Conservation (phyloP, 2,888 invertebrate genomes). For the Uropetala carovei region DNA sequence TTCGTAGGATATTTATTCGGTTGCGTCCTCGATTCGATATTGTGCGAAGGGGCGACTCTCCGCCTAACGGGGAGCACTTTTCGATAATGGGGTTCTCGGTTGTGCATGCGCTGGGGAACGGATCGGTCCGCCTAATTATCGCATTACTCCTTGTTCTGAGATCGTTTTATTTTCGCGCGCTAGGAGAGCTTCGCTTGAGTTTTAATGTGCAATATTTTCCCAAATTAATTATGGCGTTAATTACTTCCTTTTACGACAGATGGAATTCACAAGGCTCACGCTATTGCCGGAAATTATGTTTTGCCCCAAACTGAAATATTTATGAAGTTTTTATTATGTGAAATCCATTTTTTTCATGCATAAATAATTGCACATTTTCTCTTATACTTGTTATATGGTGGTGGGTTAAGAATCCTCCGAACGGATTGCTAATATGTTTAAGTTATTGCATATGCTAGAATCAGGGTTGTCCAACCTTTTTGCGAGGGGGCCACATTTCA, state of each 20-base stretch:
- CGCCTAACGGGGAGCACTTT: no score
- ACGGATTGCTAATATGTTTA: no score
- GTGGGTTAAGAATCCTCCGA: no score
- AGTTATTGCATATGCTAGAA: no score
- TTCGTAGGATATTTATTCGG: no score
- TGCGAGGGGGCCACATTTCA: no score
- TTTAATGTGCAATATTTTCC: slow-evolving; percentile 1
- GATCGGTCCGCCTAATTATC: background rate
- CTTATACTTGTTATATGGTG: background rate
- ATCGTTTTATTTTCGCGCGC: background rate
- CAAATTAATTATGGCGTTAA: slow-evolving; percentile 18
- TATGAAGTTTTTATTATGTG: slow-evolving; percentile 5
- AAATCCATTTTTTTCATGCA: background rate
- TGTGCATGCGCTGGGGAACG: background rate
- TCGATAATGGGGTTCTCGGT: no score
- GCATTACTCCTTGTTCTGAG: background rate
- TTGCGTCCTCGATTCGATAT: no score
- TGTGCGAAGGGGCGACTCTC: no score
- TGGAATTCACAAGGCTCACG: background rate
- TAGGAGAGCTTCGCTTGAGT: background rate
- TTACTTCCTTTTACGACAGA: slow-evolving; percentile 3
- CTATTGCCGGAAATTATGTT: background rate
- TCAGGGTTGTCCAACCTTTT: no score
- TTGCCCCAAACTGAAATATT: background rate
- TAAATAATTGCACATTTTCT: background rate